Conservation (phyloP, 1,140 invertebrate genomes). For the Macrotrachela quadricornifera region DNA sequence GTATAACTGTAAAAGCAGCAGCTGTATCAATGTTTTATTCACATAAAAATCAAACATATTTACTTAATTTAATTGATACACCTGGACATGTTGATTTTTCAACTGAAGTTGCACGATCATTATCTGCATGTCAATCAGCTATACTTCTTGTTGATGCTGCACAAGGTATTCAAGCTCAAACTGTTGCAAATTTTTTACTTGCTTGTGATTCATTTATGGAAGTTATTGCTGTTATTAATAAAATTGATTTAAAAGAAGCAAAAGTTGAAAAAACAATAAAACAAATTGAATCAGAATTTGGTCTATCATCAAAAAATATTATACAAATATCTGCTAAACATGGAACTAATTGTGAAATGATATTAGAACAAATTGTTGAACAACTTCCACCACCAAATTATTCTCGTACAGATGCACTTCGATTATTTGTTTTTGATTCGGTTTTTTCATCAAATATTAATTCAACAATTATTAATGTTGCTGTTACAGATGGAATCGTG, state of each 20-base stretch:
- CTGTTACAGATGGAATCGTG: slow-evolving; percentile 27
- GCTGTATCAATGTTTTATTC: slow-evolving; percentile 65
- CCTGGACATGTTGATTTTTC: slow-evolving; percentile 96
- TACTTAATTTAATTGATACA: slow-evolving; percentile 92
- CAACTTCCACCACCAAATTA: slow-evolving; percentile 42
- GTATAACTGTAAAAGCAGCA: slow-evolving; percentile 94
- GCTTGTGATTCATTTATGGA: slow-evolving; percentile 57
- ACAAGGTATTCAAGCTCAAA: slow-evolving; percentile 77
- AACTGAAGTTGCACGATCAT: slow-evolving; percentile 65
- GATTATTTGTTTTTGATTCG: neutral
- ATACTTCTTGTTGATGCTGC: slow-evolving; percentile 79
- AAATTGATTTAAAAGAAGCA: slow-evolving; percentile 79
- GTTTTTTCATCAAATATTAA: neutral
- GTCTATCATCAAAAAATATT: slow-evolving; percentile 47
- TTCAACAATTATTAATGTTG: slow-evolving; percentile 46
- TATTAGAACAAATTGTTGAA: slow-evolving; percentile 54
- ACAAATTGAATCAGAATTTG: slow-evolving; percentile 64
- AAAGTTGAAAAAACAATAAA: slow-evolving; percentile 53
- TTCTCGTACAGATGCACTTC: neutral
- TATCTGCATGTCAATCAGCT: slow-evolving; percentile 78
- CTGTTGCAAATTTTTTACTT: slow-evolving; percentile 81
- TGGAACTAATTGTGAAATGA: slow-evolving; percentile 45
- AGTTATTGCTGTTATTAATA: slow-evolving; percentile 82
- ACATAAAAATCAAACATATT: slow-evolving; percentile 38
- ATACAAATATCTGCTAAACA: slow-evolving; percentile 51